Evolutionary conservation across 2,888 invertebrate species (phyloP), one percentile per base, ranked within the genome.

Genomic region (Apamea monoglypha): DNA sequence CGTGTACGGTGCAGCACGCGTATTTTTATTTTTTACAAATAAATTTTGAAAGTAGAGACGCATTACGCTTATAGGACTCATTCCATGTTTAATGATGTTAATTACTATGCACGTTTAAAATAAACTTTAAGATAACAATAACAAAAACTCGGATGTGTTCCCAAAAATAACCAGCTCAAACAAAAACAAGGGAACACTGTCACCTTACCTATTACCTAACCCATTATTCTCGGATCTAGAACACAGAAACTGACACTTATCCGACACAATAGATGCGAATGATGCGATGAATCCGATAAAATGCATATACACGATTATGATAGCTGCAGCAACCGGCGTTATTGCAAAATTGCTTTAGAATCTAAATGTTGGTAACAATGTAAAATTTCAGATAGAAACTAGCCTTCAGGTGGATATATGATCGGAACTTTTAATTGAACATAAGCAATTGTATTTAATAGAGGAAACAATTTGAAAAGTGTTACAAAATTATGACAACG

Each of bases 251-350:
- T 78, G 81, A 82, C 63, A 81, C 76, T 84, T 63, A 78, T 74
- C 78, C 70, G 61, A 88, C 71, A 87, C 83, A 85, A 87, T 86
- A 84, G 85, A 81, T 70, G 79, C 59, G 86, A 87, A 85, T 82
- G 85, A 81, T 70, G 80, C 63, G 86, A 84, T 89, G 73, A 86
- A 89, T 84, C 86, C 73, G 76, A 87, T 80, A 78, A 84, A 81
- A 84, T 80, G 84, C 83, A 81, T 76, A 82, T 81, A 80, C 79
- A 78, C 67, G 67, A 80, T 85, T 88, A 90, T 87, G 87, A 83
- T 84, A 74, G 68, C 72, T 81, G 74, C 74, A 74, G 73, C 74
- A 84, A 80, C 70, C 44, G 32, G 53, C 66, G 74, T 36, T 74
- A 81, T 82, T 83, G 76, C 77, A 74, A 86, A 80, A 88, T 76